Base-by-base conservation (phyloP, 2,113 vertebrate genomes). In the Tragelaphus strepsiceros region DNA sequence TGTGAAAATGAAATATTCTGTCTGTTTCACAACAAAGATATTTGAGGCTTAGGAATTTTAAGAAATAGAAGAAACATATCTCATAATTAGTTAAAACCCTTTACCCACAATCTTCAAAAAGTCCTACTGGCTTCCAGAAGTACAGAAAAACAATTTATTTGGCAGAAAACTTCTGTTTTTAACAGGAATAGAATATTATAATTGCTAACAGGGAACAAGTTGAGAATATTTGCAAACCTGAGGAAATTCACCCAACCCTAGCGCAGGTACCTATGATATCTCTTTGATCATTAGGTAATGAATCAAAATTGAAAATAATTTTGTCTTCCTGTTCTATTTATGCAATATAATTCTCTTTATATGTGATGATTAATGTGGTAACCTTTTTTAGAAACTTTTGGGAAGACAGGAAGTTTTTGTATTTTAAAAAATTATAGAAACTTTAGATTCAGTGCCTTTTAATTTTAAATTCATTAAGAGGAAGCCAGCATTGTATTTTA, bases 241-340 rank as follows among this genome's bases (percentile, higher is more conserved):
- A 95, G 28, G 51, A 88, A 97, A 93, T 30, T 7, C 0, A 28
- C 28, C 46, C 26, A 6, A 15, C 10, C 74, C 43, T 13, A 26
- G 61, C 3, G 49, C 58, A 88, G 5, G 10, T 88, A 59, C 35
- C 43, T 84, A 22, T 67, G 43, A 30, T 59, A 3, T 87, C 12
- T 30, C 35, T 85, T 83, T 92, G 78, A 61, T 81, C 62, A 39
- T 96, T 49, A 86, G 81, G 14, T 84, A 93, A 95, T 91, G 62
- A 96, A 71, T 74, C 35, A 92, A 93, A 94, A 94, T n/a, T n/a
- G 43, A 86, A 90, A 92, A 94, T 81, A 97, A 96, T 83, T 71
- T 96, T 11, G 16, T 64, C 13, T 96, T 96, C 28, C 35, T 95
- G 30, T 80, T 97, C 56, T 97, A 94, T 89, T 82, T 95, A 89